Evolutionary conservation across 2,113 vertebrate genomes (phyloP).

Genomic region (Eptatretus burgeri): DNA sequence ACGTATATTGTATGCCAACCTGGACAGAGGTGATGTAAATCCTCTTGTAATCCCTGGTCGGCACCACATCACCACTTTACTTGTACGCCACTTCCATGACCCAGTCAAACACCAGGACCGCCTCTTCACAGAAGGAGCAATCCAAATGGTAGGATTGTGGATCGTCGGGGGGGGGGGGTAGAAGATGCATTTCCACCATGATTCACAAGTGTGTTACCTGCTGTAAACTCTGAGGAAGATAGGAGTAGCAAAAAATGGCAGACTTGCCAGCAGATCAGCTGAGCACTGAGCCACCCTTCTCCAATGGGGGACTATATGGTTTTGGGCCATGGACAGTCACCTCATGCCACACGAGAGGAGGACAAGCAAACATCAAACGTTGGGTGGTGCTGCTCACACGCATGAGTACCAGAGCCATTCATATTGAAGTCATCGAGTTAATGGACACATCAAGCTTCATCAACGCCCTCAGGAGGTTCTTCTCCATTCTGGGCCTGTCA

Average conservation of each 20-base stretch:
- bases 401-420: slow-evolving; percentile 1
- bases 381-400: not conserved
- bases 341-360: not conserved
- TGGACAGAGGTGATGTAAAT: too few species aligned
- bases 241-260: slow-evolving; percentile 11
- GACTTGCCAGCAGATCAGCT: slow-evolving; percentile 9
- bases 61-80: too few species aligned
- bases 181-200: not conserved
- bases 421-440: too few species aligned
- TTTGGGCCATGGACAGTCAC: slow-evolving; percentile 10
- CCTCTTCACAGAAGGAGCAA: slow-evolving; percentile 3
- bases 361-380: not conserved
- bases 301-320: slow-evolving; percentile 11
- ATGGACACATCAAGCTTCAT: too few species aligned
- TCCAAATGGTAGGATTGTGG: not conserved
- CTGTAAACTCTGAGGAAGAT: not conserved
- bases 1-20: too few species aligned
- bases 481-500: too few species aligned
- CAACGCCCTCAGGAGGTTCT: too few species aligned
- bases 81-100: not conserved
- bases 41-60: too few species aligned
- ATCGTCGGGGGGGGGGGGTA: slow-evolving; percentile 6
- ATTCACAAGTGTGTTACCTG: slow-evolving; percentile 6
- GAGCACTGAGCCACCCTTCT: slow-evolving; percentile 12
- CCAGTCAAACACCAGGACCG: not conserved